Conservation (phyloP, 2,113 vertebrate genomes). For the Ageneiosus marmoratus region DNA sequence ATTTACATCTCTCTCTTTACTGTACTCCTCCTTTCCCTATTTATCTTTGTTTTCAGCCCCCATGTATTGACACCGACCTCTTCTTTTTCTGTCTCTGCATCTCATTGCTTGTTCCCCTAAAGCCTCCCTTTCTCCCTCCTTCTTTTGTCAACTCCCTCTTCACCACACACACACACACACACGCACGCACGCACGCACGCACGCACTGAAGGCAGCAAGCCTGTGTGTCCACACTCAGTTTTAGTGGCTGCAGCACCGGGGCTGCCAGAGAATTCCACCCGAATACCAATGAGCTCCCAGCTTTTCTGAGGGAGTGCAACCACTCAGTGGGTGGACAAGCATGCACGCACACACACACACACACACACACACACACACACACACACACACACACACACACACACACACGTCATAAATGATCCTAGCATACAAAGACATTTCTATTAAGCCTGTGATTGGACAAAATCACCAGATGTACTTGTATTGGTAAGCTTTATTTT, state of each 20-base stretch:
- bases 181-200: slow-evolving; percentile 9
- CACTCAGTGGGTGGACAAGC: slow-evolving; percentile 34
- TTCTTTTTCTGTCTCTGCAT: slow-evolving; percentile 36
- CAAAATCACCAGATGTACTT: background rate
- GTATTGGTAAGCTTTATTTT: slow-evolving; percentile 4
- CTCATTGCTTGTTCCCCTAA: slow-evolving; percentile 31
- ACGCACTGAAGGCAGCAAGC: slow-evolving; percentile 29
- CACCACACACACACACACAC: slow-evolving; percentile 22
- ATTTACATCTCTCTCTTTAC: background rate
- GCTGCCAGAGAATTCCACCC: slow-evolving; percentile 55
- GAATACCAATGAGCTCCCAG: slow-evolving; percentile 57
- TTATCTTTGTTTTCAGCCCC: slow-evolving; percentile 40
- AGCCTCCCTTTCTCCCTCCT: slow-evolving; percentile 30
- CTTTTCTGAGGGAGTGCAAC: slow-evolving; percentile 47
- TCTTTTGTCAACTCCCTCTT: slow-evolving; percentile 36
- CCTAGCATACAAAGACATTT: slow-evolving; percentile 3
- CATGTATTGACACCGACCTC: slow-evolving; percentile 34
- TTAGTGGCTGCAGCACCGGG: slow-evolving; percentile 51
- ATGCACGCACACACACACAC: slow-evolving; percentile 9
- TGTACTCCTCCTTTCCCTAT: slow-evolving; percentile 15
- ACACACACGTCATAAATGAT: slow-evolving; percentile 41
- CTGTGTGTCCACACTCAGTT: slow-evolving; percentile 45
- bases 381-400: slow-evolving; percentile 12
- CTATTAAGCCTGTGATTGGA: background rate
- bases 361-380: slow-evolving; percentile 26